Percentiles rank a stretch among this genome's conserved stretches.
Conservation (phyloP, 2,888 invertebrate species). For the Selenia dentaria region DNA sequence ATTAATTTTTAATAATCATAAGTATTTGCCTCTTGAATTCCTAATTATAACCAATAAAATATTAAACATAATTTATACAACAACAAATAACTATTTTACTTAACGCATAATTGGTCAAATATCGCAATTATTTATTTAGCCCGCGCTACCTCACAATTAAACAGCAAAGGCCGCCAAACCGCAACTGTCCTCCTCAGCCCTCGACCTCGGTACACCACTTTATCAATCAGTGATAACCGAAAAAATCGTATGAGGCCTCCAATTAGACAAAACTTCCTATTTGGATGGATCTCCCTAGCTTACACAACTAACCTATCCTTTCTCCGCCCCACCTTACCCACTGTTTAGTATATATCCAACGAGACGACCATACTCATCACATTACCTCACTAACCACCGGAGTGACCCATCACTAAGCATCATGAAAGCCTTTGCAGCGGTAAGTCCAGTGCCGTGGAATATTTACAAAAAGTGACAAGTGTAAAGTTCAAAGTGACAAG, state of each 20-base stretch:
- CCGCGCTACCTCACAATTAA: conserved; percentile 6
- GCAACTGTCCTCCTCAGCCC: conserved; percentile 5
- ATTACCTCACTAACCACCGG: conserved; percentile 73
- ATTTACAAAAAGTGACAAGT: conserved; percentile 41
- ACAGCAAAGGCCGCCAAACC: not conserved
- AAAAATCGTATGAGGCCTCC: conserved; percentile 69
- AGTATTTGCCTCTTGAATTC: no score
- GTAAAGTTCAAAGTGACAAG: conserved; percentile 56
- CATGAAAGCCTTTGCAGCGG: conserved; percentile 84
- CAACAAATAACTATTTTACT: no score
- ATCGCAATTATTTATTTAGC: conserved; percentile 16
- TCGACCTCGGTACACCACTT: conserved; percentile 26
- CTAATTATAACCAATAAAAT: no score
- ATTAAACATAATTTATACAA: no score
- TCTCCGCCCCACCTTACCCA: conserved; percentile 75
- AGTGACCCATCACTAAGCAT: conserved; percentile 78
- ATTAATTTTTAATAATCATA: no score
- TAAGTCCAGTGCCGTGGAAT: conserved; percentile 70
- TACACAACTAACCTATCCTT: conserved; percentile 79
- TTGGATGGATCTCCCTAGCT: conserved; percentile 75
- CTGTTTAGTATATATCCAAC: conserved; percentile 72
- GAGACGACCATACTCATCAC: conserved; percentile 65
- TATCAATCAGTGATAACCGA: conserved; percentile 31
- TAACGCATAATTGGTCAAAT: no score
- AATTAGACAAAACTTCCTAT: conserved; percentile 75